A percentile compares a stretch with the other conserved stretches of the same genome.
Conservation (phyloP, 2,797 vertebrate genomes). For the Danionella dracula region DNA sequence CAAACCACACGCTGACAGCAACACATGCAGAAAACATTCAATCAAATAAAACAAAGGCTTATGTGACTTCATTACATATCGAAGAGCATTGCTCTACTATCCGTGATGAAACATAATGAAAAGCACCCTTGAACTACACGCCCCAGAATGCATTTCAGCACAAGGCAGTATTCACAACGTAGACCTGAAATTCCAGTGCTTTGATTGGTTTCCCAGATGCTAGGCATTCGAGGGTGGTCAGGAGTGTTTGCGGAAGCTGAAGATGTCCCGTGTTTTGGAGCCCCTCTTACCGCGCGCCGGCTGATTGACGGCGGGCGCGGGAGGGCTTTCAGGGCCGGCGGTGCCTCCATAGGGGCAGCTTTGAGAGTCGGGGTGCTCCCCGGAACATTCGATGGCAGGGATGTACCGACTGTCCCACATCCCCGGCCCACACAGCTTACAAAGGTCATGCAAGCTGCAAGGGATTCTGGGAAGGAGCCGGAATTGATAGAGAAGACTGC, state of each 20-base stretch:
- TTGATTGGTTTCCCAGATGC: neutral
- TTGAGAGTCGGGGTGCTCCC: slow-evolving; percentile 82
- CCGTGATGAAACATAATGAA: neutral
- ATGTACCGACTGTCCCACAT: slow-evolving; percentile 99
- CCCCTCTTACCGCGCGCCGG: slow-evolving; percentile 70
- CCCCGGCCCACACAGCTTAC: slow-evolving; percentile 89
- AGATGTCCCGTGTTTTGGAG: slow-evolving; percentile 80
- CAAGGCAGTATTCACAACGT: slow-evolving; percentile 56
- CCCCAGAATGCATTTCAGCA: slow-evolving; percentile 34
- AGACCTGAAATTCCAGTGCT: slow-evolving; percentile 5
- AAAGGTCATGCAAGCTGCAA: slow-evolving; percentile 93
- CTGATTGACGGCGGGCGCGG: slow-evolving; percentile 54
- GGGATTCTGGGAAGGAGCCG: slow-evolving; percentile 90
- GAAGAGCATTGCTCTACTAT: neutral
- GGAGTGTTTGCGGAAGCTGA: slow-evolving; percentile 84
- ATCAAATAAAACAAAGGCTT: too few relatives aligned
- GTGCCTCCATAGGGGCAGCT: slow-evolving; percentile 92
- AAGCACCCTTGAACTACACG: too few relatives aligned
- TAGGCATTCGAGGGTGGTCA: slow-evolving; percentile 49
- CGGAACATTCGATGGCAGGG: slow-evolving; percentile 90
- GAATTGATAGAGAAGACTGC: slow-evolving; percentile 96
- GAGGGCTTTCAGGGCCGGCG: slow-evolving; percentile 67
- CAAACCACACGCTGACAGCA: neutral
- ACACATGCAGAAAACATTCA: slow-evolving; percentile 15
- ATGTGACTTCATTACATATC: too few relatives aligned